Evolutionary conservation across 2,113 vertebrate genomes (phyloP).

Genomic region (Labrus mixtus): DNA sequence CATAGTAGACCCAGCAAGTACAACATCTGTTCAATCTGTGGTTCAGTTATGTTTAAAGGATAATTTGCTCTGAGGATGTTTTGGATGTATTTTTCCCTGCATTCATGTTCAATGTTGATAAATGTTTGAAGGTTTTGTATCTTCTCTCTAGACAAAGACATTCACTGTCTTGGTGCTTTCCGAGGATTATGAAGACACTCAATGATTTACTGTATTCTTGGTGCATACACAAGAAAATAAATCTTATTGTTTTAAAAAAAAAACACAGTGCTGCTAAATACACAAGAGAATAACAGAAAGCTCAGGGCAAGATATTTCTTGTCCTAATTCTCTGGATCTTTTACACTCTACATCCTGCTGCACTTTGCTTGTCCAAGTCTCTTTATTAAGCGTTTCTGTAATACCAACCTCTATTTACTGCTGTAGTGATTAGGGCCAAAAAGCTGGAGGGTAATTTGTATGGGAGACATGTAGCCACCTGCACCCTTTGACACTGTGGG

Average conservation of each 20-base stretch:
- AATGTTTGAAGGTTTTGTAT: not conserved
- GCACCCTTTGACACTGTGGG: conserved; percentile 65
- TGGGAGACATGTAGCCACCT: conserved; percentile 78
- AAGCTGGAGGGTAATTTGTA: conserved; percentile 69
- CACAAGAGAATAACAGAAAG: conserved; percentile 34
- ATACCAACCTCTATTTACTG: conserved; percentile 59
- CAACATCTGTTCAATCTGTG: not conserved
- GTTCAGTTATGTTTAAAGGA: not conserved
- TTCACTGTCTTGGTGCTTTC: not conserved
- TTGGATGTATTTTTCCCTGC: not conserved
- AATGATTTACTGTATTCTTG: conserved; percentile 25
- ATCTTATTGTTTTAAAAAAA: conserved; percentile 30
- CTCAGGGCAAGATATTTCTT: conserved; percentile 49
- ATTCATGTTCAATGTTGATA: not conserved
- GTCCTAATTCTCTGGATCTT: conserved; percentile 40
- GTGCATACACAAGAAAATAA: conserved; percentile 11
- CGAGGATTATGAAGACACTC: conserved; percentile 5
- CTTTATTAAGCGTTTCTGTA: conserved; percentile 60
- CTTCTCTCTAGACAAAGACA: conserved; percentile 3
- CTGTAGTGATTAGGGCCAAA: conserved; percentile 52
- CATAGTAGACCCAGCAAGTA: not conserved
- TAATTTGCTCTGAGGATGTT: not conserved
- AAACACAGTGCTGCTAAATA: conserved; percentile 10
- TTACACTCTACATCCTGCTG: conserved; percentile 20
- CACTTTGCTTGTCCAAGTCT: conserved; percentile 26